Evolutionary conservation across 2,113 vertebrate genomes (phyloP).

Genomic region (Anas platyrhynchos): DNA sequence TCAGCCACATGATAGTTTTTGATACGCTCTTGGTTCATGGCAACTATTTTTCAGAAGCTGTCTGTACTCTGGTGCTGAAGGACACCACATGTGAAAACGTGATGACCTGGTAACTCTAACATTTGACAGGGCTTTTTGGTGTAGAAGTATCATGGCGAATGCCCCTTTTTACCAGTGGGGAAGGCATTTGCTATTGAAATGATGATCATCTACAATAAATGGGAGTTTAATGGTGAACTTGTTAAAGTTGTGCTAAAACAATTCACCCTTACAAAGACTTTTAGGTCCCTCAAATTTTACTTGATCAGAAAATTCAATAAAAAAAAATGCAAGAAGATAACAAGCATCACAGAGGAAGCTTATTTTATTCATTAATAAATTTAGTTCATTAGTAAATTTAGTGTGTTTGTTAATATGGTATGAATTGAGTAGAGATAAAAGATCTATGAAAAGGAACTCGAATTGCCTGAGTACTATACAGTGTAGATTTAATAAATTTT

Average conservation of each 20-base stretch:
- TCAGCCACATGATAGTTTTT: neutral
- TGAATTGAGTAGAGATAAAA: neutral
- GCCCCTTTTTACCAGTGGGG: neutral
- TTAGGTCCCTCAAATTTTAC: neutral
- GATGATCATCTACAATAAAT: neutral
- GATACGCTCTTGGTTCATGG: neutral
- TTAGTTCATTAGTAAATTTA: neutral
- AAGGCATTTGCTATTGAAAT: neutral
- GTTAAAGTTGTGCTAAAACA: neutral
- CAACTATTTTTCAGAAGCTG: neutral
- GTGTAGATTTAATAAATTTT: slow-evolving; percentile 36
- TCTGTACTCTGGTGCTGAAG: neutral
- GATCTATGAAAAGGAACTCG: neutral
- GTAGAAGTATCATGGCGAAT: neutral
- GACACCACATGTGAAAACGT: accelerated
- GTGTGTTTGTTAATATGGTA: neutral
- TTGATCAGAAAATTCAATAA: neutral
- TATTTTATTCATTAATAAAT: neutral
- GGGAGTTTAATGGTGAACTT: accelerated
- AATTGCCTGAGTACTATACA: neutral
- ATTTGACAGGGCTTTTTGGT: neutral
- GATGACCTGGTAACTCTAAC: neutral
- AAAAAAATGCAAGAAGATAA: accelerated
- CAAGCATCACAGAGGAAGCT: neutral
- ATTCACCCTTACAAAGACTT: neutral